Evolutionary conservation across 2,888 invertebrate genomes (phyloP), one percentile per base, ranked within the genome.

Genomic region (Melitaea athalia): DNA sequence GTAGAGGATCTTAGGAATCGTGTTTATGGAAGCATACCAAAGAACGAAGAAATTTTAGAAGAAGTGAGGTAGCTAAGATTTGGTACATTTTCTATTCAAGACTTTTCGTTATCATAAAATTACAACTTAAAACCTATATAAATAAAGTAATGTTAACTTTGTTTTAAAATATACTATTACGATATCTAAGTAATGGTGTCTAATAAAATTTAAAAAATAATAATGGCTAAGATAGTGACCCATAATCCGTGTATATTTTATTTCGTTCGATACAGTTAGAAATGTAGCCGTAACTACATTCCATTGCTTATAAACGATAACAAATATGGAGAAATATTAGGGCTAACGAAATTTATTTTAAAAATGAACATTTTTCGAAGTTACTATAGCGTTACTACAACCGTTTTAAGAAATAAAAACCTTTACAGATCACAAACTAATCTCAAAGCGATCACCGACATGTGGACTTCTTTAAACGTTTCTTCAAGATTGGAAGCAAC

Each of bases 391-490:
- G 1, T 24, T n/a, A n/a, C n/a, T n/a, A n/a, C n/a, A n/a, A 24
- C 24, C 24, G 24, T 24, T 24, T 24, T 24, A 24, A 24, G 24
- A 24, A 24, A 59, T 24, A 15, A 14, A n/a, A 31, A 12, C 12
- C 52, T 68, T 68, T 55, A 59, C 77, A 92, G 93, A 73, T 91
- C 92, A 2, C 90, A 89, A 78, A 84, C 87, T 2, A 91, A 91
- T 69, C 67, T 91, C 12, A 91, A 89, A 75, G 91, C 93, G 0
- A 86, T 94, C 31, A 91, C 93, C 14, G 95, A 95, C 68, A 94
- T 95, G 93, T 95, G 95, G 93, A 94, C 94, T 71, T 91, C 94
- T 17, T 83, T 95, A 66, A 94, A 94, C 73, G 88, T 95, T 0
- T 93, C 93, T 0, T 95, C 95, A 72, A 91, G 95, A 47, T 81